phyloP scores from a whole-genome alignment of 2,797 vertebrate species.

The Sebastes minor region DNA sequence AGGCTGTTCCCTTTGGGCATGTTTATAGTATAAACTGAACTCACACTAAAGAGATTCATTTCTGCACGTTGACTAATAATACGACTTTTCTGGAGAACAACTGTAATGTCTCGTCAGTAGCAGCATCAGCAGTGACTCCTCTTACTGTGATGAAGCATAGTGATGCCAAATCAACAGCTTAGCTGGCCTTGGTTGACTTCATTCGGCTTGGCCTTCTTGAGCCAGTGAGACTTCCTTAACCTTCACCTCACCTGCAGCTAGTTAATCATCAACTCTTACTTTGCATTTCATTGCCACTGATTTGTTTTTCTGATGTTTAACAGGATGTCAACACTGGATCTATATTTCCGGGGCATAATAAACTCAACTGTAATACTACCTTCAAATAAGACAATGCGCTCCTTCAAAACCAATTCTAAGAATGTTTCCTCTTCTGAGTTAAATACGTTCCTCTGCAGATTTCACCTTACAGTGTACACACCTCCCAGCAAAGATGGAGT shows the following conservation, averaged over 20 bases:
- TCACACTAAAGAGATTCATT: slow-evolving; percentile 12
- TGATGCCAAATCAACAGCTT: background rate
- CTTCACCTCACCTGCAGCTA: slow-evolving; percentile 29
- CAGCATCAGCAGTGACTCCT: background rate
- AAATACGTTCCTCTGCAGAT: slow-evolving; percentile 16
- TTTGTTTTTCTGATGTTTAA: background rate
- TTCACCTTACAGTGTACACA: slow-evolving; percentile 35
- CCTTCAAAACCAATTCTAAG: background rate
- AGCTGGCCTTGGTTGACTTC: background rate
- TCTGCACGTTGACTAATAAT: background rate
- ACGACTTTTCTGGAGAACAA: background rate
- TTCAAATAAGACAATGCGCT: background rate
- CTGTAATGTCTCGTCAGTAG: background rate
- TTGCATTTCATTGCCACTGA: slow-evolving; percentile 1
- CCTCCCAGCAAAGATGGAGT: slow-evolving; percentile 63
- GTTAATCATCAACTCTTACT: slow-evolving; percentile 52
- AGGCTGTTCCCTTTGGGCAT: slow-evolving; percentile 4
- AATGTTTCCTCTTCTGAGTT: slow-evolving; percentile 10
- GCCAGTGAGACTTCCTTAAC: background rate
- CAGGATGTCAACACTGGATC: background rate
- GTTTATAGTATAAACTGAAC: slow-evolving; percentile 38
- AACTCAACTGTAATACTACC: background rate
- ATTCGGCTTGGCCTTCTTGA: background rate
- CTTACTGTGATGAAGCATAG: background rate
- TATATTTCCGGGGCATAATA: background rate